Percentiles rank a stretch among this genome's conserved stretches.
These are phyloP conservation scores for Mustelus asterias DNA, from an alignment of 2,113 vertebrate species.

Conservation along the genomic window DNA sequence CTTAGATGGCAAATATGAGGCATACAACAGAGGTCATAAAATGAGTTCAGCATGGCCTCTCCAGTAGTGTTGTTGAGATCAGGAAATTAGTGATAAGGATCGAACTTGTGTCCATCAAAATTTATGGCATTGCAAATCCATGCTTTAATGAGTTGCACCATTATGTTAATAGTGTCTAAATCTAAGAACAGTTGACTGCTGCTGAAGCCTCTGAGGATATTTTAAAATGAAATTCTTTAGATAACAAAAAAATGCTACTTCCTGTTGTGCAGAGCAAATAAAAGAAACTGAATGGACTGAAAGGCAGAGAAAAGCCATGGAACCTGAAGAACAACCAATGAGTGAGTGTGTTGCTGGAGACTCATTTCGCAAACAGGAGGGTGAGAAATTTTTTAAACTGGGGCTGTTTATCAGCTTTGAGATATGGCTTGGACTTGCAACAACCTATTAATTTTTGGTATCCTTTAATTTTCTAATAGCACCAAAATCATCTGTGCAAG, in stretches of 20 bases:
- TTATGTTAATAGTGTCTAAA: not conserved
- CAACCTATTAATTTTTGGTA: not conserved
- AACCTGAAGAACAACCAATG: constrained; percentile 22
- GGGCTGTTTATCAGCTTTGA: not conserved
- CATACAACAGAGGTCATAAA: not conserved
- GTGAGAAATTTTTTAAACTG: constrained; percentile 13
- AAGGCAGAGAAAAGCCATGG: not conserved
- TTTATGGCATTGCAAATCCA: not conserved
- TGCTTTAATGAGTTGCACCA: not conserved
- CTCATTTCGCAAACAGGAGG: not conserved
- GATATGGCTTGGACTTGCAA: not conserved
- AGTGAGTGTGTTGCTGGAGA: constrained; percentile 9
- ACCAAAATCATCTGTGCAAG: not conserved
- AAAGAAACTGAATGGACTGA: constrained; percentile 25
- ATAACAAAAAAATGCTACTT: not conserved
- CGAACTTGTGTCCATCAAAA: not conserved
- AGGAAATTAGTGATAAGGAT: not conserved
- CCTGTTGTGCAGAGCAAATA: not conserved
- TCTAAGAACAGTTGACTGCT: not conserved
- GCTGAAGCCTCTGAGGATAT: not conserved
- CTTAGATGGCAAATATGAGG: not conserved
- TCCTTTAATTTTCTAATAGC: not conserved
- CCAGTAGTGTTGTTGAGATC: not conserved
- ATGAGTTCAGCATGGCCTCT: not conserved
- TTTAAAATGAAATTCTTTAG: not conserved